Percentiles rank a stretch among this genome's conserved stretches.
These are phyloP conservation scores for Brachionus rubens DNA, from an alignment of 1,140 invertebrate genomes.

Conservation along the genomic window DNA sequence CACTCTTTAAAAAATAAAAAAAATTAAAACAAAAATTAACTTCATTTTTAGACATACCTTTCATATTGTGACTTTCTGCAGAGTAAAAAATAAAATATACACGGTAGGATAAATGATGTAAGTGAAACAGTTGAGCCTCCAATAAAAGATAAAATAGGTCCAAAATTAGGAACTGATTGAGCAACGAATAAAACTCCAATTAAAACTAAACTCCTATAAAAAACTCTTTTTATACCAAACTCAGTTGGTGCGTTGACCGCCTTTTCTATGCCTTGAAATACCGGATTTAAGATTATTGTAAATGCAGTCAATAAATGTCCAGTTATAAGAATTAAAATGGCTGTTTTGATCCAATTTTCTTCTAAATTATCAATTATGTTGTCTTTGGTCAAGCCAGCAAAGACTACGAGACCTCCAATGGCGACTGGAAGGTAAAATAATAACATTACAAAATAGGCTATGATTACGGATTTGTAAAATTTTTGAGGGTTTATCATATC, in stretches of 20 bases:
- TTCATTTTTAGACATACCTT: constrained; percentile 47
- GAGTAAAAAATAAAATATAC: constrained; percentile 73
- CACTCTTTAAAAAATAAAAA: constrained; percentile 53
- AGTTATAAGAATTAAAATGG: constrained; percentile 57
- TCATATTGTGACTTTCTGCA: constrained; percentile 51
- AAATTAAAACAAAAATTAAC: constrained; percentile 9
- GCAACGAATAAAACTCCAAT: constrained; percentile 72
- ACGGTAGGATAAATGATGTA: constrained; percentile 77
- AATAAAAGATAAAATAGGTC: constrained; percentile 80
- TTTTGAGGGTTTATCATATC: constrained; percentile 60
- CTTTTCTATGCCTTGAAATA: constrained; percentile 56
- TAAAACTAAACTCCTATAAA: constrained; percentile 70
- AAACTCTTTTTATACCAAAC: constrained; percentile 73
- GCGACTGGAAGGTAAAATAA: constrained; percentile 55
- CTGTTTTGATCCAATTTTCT: constrained; percentile 50
- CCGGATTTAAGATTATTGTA: constrained; percentile 60
- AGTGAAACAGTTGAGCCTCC: constrained; percentile 78
- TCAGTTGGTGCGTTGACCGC: constrained; percentile 57
- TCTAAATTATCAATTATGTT: constrained; percentile 53
- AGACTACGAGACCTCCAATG: constrained; percentile 51
- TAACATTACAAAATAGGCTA: constrained; percentile 57
- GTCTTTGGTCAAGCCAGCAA: constrained; percentile 50
- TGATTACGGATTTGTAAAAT: constrained; percentile 57
- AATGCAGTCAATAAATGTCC: constrained; percentile 58
- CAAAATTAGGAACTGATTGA: constrained; percentile 78